Conservation (phyloP, 1,140 invertebrate species). For the Achatina immaculata region DNA sequence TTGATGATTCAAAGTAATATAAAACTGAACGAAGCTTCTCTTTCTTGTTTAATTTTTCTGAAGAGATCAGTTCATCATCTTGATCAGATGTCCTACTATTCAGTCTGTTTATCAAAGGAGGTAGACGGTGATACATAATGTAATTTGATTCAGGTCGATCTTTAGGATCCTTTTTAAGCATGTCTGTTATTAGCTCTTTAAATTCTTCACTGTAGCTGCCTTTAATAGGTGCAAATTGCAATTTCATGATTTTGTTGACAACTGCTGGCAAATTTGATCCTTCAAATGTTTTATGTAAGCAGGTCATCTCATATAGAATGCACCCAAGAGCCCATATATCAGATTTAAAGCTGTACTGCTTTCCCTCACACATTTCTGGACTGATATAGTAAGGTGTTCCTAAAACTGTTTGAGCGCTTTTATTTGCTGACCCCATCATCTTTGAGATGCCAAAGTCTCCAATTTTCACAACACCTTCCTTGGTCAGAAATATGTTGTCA, state of each 20-base stretch:
- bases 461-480: conserved; percentile 77
- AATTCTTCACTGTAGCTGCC: conserved; percentile 79
- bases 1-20: conserved; percentile 70
- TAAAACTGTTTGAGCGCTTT: conserved; percentile 82
- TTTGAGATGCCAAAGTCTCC: conserved; percentile 88
- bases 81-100: conserved; percentile 57
- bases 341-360: conserved; percentile 83
- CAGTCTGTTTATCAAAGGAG: conserved; percentile 60
- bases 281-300: conserved; percentile 83
- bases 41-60: conserved; percentile 50
- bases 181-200: conserved; percentile 72
- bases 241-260: conserved; percentile 84
- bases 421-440: conserved; percentile 78
- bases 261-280: conserved; percentile 82
- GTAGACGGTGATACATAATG: conserved; percentile 71
- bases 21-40: conserved; percentile 67
- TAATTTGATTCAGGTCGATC: conserved; percentile 74
- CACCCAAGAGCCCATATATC: conserved; percentile 87
- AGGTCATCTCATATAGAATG: conserved; percentile 86
- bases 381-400: conserved; percentile 87
- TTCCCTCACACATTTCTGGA: conserved; percentile 86
- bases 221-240: conserved; percentile 75
- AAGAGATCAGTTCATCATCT: conserved; percentile 56
- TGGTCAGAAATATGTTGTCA: conserved; percentile 83
- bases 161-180: conserved; percentile 71